phyloP scores from a whole-genome alignment of 2,888 invertebrate species.

The Parnassius glacialis region DNA sequence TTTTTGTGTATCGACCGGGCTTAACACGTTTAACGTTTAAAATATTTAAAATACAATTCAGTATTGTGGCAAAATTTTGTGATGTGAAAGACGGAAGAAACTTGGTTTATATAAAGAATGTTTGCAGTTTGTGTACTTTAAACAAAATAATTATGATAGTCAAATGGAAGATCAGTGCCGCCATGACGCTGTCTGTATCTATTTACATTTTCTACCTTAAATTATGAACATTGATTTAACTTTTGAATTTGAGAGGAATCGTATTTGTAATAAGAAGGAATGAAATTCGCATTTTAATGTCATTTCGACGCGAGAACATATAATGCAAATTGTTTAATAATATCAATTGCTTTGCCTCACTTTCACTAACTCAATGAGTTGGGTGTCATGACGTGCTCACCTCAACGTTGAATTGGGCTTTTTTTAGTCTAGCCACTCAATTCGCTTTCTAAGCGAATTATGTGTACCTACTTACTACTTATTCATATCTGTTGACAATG shows the following conservation, averaged over 20 bases:
- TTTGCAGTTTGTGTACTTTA: background rate
- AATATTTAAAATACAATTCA: slow-evolving; percentile 4
- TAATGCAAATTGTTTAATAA: slow-evolving; percentile 49
- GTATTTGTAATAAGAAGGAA: slow-evolving; percentile 60
- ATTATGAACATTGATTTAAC: slow-evolving; percentile 58
- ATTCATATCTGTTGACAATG: slow-evolving; percentile 16
- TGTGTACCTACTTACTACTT: slow-evolving; percentile 24
- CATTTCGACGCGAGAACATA: slow-evolving; percentile 35
- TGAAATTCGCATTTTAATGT: slow-evolving; percentile 27
- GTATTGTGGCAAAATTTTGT: slow-evolving; percentile 14
- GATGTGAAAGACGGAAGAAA: background rate
- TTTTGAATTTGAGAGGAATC: slow-evolving; percentile 59
- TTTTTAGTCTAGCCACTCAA: slow-evolving; percentile 42
- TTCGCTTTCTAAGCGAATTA: slow-evolving; percentile 60
- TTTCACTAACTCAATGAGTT: slow-evolving; percentile 66
- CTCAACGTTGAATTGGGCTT: slow-evolving; percentile 52
- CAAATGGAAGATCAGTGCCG: slow-evolving; percentile 50
- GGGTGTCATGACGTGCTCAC: slow-evolving; percentile 60
- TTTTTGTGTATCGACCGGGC: slow-evolving; percentile 21
- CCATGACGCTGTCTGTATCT: slow-evolving; percentile 44
- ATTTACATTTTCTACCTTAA: slow-evolving; percentile 43
- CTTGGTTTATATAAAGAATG: slow-evolving; percentile 4
- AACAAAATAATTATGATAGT: slow-evolving; percentile 32
- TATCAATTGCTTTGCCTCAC: slow-evolving; percentile 61
- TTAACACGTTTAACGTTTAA: slow-evolving; percentile 14